These are phyloP conservation scores for Aphidoletes aphidimyza DNA, from an alignment of 2,888 invertebrate species.

Conservation along the genomic window DNA sequence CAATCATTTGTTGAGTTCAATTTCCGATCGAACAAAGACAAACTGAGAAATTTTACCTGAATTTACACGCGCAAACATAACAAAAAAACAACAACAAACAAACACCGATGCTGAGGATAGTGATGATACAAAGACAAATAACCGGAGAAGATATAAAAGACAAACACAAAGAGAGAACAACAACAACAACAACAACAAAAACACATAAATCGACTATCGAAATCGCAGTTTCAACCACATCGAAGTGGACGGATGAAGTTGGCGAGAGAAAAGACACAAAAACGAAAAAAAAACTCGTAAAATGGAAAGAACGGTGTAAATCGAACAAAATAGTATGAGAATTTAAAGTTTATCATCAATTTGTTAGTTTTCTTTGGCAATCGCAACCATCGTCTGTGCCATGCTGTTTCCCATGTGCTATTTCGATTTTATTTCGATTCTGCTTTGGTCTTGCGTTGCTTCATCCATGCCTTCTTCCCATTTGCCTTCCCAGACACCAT, in stretches of 20 bases:
- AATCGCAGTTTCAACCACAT: not conserved
- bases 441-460: not conserved
- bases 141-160: not conserved
- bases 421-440: not conserved
- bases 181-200: not conserved
- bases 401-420: constrained; percentile 15
- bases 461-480: not conserved
- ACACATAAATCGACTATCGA: constrained; percentile 32
- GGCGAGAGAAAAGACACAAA: not conserved
- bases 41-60: not conserved
- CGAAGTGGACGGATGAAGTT: not conserved
- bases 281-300: not conserved
- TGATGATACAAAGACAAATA: constrained; percentile 46
- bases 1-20: constrained; percentile 32
- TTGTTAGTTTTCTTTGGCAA: constrained; percentile 49
- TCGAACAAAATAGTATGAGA: constrained; percentile 35
- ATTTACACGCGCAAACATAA: not conserved
- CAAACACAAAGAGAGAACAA: not conserved
- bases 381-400: constrained; percentile 5
- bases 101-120: not conserved
- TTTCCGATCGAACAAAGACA: constrained; percentile 34
- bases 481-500: not conserved
- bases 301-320: constrained; percentile 8
- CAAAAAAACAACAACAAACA: not conserved
- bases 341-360: constrained; percentile 45